Percentiles rank a stretch among this genome's conserved stretches.
Evolutionary conservation across 92 coral and sea anemone genomes (phyloP).

Genomic region (Umimayanthus chanpuru): DNA sequence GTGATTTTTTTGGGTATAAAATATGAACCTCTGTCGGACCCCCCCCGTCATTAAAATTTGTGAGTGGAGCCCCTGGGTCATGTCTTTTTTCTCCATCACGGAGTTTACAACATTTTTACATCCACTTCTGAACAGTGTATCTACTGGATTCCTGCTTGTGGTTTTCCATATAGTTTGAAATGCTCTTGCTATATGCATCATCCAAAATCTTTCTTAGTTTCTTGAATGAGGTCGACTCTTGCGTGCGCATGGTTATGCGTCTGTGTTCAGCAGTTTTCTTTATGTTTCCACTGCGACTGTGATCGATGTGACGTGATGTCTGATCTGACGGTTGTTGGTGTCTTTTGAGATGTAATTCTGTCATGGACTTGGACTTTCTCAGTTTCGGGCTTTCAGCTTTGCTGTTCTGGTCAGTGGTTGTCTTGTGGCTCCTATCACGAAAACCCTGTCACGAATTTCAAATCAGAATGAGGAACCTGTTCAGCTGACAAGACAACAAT

Average conservation of each 20-base stretch:
- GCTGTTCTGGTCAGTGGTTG: neutral
- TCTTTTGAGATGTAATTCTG: neutral
- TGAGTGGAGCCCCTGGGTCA: too few species aligned
- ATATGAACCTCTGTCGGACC: too few species aligned
- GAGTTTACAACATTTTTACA: neutral
- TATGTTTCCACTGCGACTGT: neutral
- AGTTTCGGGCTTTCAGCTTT: neutral
- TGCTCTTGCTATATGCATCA: neutral
- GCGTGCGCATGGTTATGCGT: neutral
- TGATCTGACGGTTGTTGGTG: neutral
- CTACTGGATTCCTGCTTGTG: conserved; percentile 1
- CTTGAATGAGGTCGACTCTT: neutral
- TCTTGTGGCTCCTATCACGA: neutral
- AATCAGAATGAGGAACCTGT: neutral
- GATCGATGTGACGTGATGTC: neutral
- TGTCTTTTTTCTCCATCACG: too few species aligned
- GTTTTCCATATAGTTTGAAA: neutral
- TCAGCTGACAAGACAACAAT: too few species aligned
- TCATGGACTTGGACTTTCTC: neutral
- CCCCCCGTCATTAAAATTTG: too few species aligned
- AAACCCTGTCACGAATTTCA: neutral
- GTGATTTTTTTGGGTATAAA: too few species aligned
- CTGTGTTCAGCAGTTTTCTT: neutral
- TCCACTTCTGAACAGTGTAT: neutral
- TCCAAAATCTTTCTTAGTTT: conserved; percentile 10